phyloP scores from a whole-genome alignment of 2,888 invertebrate species.

The Ormyrus nitidulus region DNA sequence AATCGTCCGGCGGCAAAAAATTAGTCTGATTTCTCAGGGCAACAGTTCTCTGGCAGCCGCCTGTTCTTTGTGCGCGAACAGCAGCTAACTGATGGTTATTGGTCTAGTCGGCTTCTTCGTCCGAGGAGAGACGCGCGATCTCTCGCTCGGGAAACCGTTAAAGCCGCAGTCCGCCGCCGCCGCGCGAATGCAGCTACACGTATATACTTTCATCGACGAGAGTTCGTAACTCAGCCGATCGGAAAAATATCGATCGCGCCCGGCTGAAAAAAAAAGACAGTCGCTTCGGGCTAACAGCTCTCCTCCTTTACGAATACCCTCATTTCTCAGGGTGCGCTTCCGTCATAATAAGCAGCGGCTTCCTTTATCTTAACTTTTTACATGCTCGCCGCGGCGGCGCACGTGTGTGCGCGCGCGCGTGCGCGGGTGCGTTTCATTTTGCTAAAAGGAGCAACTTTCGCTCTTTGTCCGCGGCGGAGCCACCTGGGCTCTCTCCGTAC shows the following conservation, averaged over 20 bases:
- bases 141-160: too few species aligned
- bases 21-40: too few species aligned
- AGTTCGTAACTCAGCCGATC: constrained; percentile 13
- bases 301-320: constrained; percentile 29
- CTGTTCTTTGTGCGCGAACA: too few species aligned
- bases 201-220: neutral
- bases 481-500: constrained; percentile 27
- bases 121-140: too few species aligned
- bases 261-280: neutral
- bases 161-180: too few species aligned
- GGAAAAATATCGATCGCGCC: neutral
- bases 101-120: too few species aligned
- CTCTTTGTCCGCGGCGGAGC: neutral
- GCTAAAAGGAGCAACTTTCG: constrained; percentile 44
- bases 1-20: too few species aligned
- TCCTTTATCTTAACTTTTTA: constrained; percentile 40
- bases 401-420: constrained; percentile 22
- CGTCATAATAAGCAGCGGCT: neutral
- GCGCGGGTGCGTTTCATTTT: constrained; percentile 47
- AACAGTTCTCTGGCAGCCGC: too few species aligned
- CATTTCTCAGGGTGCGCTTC: constrained; percentile 48
- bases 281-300: neutral
- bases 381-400: constrained; percentile 1
- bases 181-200: too few species aligned
- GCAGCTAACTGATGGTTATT: too few species aligned